Base-by-base conservation (phyloP, 2,797 vertebrate genomes). In the Lacerta agilis region DNA sequence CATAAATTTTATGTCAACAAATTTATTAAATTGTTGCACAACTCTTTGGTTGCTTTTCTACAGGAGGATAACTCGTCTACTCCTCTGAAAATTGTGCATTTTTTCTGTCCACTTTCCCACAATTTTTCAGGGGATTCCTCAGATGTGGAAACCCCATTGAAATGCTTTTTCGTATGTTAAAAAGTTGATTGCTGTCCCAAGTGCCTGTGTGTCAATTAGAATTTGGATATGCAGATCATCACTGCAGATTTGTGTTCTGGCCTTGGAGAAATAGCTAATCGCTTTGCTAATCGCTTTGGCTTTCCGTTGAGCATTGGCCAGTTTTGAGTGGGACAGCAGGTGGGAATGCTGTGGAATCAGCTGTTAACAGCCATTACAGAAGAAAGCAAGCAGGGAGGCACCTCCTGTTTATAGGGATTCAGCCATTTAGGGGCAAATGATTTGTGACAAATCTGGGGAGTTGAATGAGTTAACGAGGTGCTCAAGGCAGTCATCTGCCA, bases 401-500 rank as follows among this genome's bases (percentile, higher is more conserved):
- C 38, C 69, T 85, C 15, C n/a, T 73, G 87, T 73, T 80, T 79
- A 79, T 71, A n/a, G 6, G 55, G 45, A 25, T 61, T 29, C 20
- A 61, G 29, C 29, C 20, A 85, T 73, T 87, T 75, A 80, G 23
- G 71, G 15, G 10, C 67, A 72, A 88, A 85, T 75, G 38, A 85
- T 85, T 80, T 25, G 77, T 88, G 82, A 85, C 67, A 72, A 88
- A 80, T 88, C 77, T 61, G 25, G 77, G 33, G 38, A 80, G 45
- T 55, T 79, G 49, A 88, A 84, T 72, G 67, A 79, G 82, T 88
- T 88, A 85, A 85, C 2, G 13, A 88, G 58, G 29, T 79, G 67
- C 45, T 85, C 23, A 61, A 20, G 27, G 61, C 55, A 61, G 80
- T 77, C 58, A 33, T 43, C 73, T 79, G 73, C 76, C 81, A 88